Conservation (phyloP, 2,113 vertebrate genomes). For the Salvelinus sp. region DNA sequence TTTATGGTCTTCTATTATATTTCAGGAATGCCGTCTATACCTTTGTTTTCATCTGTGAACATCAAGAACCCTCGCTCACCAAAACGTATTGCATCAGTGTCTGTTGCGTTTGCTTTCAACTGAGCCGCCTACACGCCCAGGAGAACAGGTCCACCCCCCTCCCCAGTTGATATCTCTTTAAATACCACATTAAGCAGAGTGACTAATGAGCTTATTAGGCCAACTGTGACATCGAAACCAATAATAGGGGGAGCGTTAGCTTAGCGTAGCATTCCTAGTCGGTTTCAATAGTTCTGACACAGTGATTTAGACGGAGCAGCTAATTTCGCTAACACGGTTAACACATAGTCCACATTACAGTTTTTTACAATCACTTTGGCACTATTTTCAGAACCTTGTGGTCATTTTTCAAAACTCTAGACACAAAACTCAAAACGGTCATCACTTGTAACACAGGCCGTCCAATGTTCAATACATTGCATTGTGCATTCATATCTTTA, state of each 20-base stretch:
- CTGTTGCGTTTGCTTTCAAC: not conserved
- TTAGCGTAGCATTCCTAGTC: conserved; percentile 35
- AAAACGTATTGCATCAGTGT: not conserved
- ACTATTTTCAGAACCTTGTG: too few relatives aligned
- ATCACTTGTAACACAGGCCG: too few relatives aligned
- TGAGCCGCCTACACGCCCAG: not conserved
- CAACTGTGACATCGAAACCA: conserved; percentile 31
- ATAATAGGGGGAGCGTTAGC: conserved; percentile 52
- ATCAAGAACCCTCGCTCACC: too few relatives aligned
- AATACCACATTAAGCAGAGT: conserved; percentile 65
- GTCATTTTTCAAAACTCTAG: too few relatives aligned
- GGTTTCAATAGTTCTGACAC: conserved; percentile 43
- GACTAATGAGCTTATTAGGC: conserved; percentile 54
- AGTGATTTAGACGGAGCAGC: conserved; percentile 51
- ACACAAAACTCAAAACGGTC: too few relatives aligned
- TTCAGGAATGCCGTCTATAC: not conserved
- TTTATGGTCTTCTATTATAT: not conserved
- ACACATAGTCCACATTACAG: conserved; percentile 33
- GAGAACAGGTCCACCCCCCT: conserved; percentile 30
- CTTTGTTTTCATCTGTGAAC: too few relatives aligned
- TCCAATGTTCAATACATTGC: too few relatives aligned
- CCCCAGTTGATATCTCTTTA: conserved; percentile 43
- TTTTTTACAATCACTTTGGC: too few relatives aligned
- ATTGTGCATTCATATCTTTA: too few relatives aligned
- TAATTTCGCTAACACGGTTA: conserved; percentile 49